Evolutionary conservation across 2,888 invertebrate genomes (phyloP).

Genomic region (Alviniconcha strummeri): DNA sequence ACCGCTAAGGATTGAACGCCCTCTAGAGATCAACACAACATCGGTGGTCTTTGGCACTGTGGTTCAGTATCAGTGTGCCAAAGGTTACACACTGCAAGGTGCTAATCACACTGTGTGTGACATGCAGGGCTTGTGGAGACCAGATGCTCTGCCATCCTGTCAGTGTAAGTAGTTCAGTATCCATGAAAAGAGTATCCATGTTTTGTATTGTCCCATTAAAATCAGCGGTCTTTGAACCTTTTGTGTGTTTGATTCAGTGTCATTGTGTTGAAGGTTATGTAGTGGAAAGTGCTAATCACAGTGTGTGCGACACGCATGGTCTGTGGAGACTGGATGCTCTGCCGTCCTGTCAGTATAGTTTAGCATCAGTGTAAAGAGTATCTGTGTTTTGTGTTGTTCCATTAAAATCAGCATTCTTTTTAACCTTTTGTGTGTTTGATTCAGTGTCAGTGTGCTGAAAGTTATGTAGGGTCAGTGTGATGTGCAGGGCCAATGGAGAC

Average conservation of each 20-base stretch:
- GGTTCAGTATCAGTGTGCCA: constrained; percentile 57
- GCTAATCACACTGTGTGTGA: constrained; percentile 54
- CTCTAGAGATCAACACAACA: constrained; percentile 38
- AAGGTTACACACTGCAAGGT: constrained; percentile 53
- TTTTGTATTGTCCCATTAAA: background rate
- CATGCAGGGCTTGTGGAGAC: constrained; percentile 55
- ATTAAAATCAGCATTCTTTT: too few species aligned
- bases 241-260: too few species aligned
- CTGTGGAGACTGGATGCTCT: constrained; percentile 34
- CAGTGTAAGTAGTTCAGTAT: constrained; percentile 48
- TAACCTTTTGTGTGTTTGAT: too few species aligned
- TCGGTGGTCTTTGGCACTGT: constrained; percentile 45
- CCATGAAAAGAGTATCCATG: background rate
- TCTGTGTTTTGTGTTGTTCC: background rate
- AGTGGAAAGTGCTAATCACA: too few species aligned
- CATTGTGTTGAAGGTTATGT: too few species aligned
- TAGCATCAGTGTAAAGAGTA: background rate
- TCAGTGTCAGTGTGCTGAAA: too few species aligned
- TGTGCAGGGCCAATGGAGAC: too few species aligned
- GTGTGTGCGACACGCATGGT: too few species aligned
- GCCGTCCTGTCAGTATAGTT: constrained; percentile 53
- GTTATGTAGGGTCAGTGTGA: too few species aligned
- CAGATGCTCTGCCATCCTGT: constrained; percentile 50
- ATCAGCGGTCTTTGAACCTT: too few species aligned
- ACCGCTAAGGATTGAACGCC: constrained; percentile 34